phyloP scores from a whole-genome alignment of 1,140 invertebrate genomes.

The Coelopa frigida region DNA sequence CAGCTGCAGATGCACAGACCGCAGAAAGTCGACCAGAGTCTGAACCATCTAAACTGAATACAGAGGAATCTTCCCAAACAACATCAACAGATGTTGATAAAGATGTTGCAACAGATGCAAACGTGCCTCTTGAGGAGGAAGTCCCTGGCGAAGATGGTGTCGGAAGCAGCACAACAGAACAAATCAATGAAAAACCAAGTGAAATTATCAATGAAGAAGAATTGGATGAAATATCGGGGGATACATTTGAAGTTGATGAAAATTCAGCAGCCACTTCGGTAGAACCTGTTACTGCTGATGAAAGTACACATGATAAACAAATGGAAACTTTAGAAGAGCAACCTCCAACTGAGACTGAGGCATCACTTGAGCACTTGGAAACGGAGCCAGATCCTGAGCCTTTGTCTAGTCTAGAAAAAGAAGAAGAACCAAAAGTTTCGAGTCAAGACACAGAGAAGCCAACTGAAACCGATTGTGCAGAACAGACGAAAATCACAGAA shows the following conservation, averaged over 20 bases:
- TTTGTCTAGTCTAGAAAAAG: too few relatives aligned
- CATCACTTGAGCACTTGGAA: too few relatives aligned
- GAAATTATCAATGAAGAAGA: constrained; percentile 21
- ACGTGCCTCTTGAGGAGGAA: neutral
- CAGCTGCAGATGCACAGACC: too few relatives aligned
- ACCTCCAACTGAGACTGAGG: too few relatives aligned
- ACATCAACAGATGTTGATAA: constrained; percentile 16
- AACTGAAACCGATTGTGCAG: too few relatives aligned
- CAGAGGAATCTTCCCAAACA: too few relatives aligned
- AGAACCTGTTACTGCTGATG: neutral
- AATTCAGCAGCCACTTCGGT: constrained; percentile 26
- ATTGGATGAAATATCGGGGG: constrained; percentile 39
- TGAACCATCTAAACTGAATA: constrained; percentile 24
- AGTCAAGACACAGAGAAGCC: too few relatives aligned
- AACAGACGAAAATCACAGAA: constrained; percentile 8
- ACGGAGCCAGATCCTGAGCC: too few relatives aligned
- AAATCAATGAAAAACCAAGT: too few relatives aligned
- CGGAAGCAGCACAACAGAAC: neutral
- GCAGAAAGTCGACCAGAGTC: constrained; percentile 27
- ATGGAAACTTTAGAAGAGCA: too few relatives aligned
- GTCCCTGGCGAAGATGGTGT: constrained; percentile 1
- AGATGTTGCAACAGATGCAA: constrained; percentile 17
- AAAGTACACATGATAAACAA: constrained; percentile 8
- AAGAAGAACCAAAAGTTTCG: too few relatives aligned
- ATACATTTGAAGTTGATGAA: constrained; percentile 33